Base-by-base conservation (phyloP, 2,888 invertebrate species). In the Ophraella communa region DNA sequence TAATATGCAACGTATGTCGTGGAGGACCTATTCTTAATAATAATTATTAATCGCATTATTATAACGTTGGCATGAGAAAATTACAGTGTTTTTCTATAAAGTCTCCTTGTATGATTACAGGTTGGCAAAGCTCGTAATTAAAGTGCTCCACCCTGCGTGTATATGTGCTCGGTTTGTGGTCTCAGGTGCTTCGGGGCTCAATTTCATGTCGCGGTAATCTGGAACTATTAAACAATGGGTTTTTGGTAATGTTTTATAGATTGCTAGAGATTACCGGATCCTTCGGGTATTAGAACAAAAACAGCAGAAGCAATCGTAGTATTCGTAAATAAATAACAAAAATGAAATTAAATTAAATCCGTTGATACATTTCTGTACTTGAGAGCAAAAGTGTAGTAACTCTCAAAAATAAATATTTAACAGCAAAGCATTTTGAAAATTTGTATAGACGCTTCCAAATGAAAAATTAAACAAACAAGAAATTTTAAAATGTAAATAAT, bases 21-120 rank as follows among this genome's bases (percentile, higher is more conserved):
- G 58, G 44, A 33, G 61, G 69, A 70, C 66, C 73, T 68, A 68
- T 68, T 51, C 68, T 71, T 71, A 68, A 73, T 73, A 69, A 73
- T 73, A 73, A 71, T 68, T 67, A 73, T 73, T 71, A 71, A 71
- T 69, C 57, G 61, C 63, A 71, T 39, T 70, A 73, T 73, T 73
- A 72, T 71, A 71, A 68, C 62, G 66, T 66, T 67, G 67, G 65
- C 61, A 69, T 54, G 59, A 68, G 61, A 66, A 73, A 73, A 73
- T 71, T 73, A 70, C 69, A 61, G 70, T 65, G 69, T 68, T 62
- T n/a, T n/a, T 51, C 67, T 65, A 63, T 69, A 67, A 61, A 61
- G 65, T 64, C 63, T 65, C 54, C 47, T 23, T 35, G 67, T 69
- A 65, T 71, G 69, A 72, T 72, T 72, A 71, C 67, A 71, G 58